Conservation (phyloP, 2,113 vertebrate genomes). For the Xyrauchen texanus region DNA sequence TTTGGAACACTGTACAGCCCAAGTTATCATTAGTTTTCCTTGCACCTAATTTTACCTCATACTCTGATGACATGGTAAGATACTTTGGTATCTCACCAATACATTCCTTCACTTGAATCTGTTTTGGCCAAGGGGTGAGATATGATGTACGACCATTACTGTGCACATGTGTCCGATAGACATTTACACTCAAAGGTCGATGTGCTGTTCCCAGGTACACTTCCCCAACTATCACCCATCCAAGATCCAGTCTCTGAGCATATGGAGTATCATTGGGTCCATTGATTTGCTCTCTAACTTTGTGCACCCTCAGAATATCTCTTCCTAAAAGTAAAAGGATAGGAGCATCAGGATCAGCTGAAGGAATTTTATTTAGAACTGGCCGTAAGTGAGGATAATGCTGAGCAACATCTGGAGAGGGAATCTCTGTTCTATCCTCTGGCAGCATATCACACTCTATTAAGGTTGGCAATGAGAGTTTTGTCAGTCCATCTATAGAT, state of each 20-base stretch:
- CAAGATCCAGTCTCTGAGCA: background rate
- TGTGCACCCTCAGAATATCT: conserved; percentile 26
- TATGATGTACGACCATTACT: background rate
- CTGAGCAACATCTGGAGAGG: background rate
- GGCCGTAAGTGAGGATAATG: conserved; percentile 1
- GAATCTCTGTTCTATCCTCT: conserved; percentile 38
- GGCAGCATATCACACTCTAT: conserved; percentile 34
- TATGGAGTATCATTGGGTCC: background rate
- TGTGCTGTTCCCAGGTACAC: background rate
- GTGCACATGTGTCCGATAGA: background rate
- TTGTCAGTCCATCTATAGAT: background rate
- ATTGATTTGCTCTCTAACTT: conserved; percentile 30
- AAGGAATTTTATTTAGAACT: background rate
- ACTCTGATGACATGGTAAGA: background rate
- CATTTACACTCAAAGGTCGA: background rate
- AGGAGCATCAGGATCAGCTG: background rate
- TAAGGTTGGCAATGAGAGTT: background rate
- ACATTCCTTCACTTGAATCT: conserved; percentile 3
- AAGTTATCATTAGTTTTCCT: background rate
- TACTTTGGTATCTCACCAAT: background rate
- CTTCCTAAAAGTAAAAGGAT: conserved; percentile 26
- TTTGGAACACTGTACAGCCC: background rate
- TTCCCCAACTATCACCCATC: conserved; percentile 2
- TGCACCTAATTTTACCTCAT: background rate
- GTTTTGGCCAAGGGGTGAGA: background rate